These are phyloP conservation scores for Dromiciops gliroides DNA, from an alignment of 2,113 vertebrate species.

Conservation along the genomic window DNA sequence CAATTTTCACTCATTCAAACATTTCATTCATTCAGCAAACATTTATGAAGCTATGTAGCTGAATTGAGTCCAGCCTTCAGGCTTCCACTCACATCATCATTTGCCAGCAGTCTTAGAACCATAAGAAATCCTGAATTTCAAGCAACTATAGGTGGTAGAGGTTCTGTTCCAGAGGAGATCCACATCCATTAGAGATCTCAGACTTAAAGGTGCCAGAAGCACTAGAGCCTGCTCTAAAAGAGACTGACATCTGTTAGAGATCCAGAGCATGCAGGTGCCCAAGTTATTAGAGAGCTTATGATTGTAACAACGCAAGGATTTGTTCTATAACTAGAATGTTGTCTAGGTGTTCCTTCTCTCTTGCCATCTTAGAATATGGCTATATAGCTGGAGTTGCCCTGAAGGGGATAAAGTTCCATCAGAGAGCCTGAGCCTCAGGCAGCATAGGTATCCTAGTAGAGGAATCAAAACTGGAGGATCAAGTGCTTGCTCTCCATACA, in stretches of 20 bases:
- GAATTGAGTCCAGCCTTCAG: neutral
- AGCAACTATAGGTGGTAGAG: neutral
- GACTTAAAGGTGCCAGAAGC: neutral
- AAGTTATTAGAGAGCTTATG: neutral
- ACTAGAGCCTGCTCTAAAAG: neutral
- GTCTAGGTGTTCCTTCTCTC: neutral
- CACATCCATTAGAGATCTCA: neutral
- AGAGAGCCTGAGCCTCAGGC: neutral
- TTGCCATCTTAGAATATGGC: neutral
- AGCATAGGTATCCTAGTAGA: neutral
- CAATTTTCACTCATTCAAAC: slow-evolving; percentile 19
- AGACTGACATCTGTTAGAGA: neutral
- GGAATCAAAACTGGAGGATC: neutral
- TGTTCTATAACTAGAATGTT: neutral
- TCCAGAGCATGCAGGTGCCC: neutral
- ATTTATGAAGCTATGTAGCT: neutral
- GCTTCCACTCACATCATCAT: neutral
- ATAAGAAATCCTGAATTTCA: neutral
- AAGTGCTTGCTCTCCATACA: neutral
- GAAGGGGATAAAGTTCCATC: neutral
- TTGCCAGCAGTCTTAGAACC: neutral
- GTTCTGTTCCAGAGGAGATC: neutral
- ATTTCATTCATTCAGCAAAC: neutral
- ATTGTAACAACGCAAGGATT: neutral
- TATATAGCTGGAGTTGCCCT: neutral